Percentiles rank a stretch among this genome's conserved stretches.
Evolutionary conservation across 2,797 vertebrate species (phyloP).

Genomic region (Lepidocolaptes lacrymiger): DNA sequence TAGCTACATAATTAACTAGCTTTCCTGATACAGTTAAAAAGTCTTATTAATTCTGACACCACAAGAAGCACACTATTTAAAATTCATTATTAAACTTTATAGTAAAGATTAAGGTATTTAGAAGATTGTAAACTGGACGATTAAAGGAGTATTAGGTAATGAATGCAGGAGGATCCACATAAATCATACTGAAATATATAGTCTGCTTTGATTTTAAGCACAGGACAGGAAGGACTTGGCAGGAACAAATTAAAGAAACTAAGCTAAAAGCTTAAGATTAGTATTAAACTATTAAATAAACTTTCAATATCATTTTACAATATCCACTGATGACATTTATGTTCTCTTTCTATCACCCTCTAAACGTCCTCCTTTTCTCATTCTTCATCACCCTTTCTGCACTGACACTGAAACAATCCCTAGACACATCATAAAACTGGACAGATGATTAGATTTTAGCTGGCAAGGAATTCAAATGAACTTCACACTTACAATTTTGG

Average conservation of each 20-base stretch:
- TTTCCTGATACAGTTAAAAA: not conserved
- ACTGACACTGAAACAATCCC: constrained; percentile 28
- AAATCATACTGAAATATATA: not conserved
- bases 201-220: not conserved
- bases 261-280: not conserved
- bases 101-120: constrained; percentile 21
- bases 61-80: not conserved
- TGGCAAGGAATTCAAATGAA: constrained; percentile 43
- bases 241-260: not conserved
- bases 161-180: not conserved
- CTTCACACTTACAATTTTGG: constrained; percentile 23
- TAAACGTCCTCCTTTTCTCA: not conserved
- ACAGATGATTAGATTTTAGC: constrained; percentile 53
- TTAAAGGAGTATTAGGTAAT: not conserved
- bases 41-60: not conserved
- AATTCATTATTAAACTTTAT: constrained; percentile 7
- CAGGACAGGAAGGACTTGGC: not conserved
- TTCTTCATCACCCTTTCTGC: not conserved
- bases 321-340: not conserved
- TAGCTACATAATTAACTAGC: not conserved
- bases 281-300: not conserved
- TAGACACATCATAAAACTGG: constrained; percentile 42
- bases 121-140: constrained; percentile 7
- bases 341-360: not conserved
- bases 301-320: not conserved